These are phyloP conservation scores for Pampusana beccarii DNA, from an alignment of 2,113 vertebrate genomes.

Conservation along the genomic window DNA sequence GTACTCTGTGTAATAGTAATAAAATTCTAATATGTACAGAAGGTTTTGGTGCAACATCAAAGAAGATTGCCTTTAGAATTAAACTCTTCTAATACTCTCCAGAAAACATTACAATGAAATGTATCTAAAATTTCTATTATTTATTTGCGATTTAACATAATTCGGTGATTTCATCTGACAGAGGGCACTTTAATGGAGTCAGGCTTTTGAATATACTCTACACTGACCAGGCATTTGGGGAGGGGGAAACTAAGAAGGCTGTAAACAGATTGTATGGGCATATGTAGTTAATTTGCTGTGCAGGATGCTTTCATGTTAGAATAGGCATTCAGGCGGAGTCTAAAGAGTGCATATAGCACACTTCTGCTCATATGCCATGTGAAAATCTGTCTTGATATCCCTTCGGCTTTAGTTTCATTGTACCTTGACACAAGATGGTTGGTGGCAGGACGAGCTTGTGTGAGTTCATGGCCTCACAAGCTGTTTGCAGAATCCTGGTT, in stretches of 20 bases:
- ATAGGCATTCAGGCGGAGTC: background rate
- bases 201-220: background rate
- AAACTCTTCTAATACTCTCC: background rate
- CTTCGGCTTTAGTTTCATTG: background rate
- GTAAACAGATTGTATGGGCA: background rate
- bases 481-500: background rate
- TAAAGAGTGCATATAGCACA: background rate
- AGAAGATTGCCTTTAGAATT: background rate
- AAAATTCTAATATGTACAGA: background rate
- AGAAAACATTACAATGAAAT: background rate
- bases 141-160: background rate
- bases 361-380: background rate
- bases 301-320: background rate
- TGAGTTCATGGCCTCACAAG: background rate
- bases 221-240: background rate
- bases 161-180: background rate
- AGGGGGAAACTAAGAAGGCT: background rate
- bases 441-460: background rate
- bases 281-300: background rate
- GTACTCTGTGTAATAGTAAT: background rate
- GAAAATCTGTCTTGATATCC: background rate
- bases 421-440: background rate
- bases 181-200: background rate
- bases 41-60: background rate
- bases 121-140: background rate